Base-by-base conservation (phyloP, 2,113 vertebrate genomes). In the Neogobius melanostomus region DNA sequence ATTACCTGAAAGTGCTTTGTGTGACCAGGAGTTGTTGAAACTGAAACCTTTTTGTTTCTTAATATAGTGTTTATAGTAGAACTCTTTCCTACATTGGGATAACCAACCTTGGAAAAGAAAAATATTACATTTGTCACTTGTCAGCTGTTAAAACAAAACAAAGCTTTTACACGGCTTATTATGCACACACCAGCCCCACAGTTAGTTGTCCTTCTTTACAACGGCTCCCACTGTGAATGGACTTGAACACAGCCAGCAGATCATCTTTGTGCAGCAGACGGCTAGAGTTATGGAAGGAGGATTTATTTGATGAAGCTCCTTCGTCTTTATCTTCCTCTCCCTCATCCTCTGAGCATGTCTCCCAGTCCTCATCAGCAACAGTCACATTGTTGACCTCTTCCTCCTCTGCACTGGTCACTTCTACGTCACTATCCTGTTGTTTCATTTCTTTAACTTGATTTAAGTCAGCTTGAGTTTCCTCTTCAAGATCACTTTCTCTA, bases 1-100 rank as follows among this genome's bases (percentile, higher is more conserved):
- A 17, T 36, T 94, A 99, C 98, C 97, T 99, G 98, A 75, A 99
- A 99, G 82, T 99, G 98, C 75, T 99, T 99, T 0, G 98, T 99
- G 88, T 94, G 98, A 62, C 98, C 98, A 5, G 98, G 98, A 0
- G 97, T 99, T 43, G 96, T 95, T 57, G 98, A 99, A 56, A 99
- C 97, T 0, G 98, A 98, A 28, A 98, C 97, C 76, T 97, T 98
- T 91, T 99, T 99, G 84, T 99, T 94, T 71, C 95, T 93, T 28
- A 99, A 78, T 81, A 99, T 96, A 50, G 97, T 96, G 91, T 99
- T 99, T 90, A 99, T 98, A 7, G 96, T 98, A 0, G 97, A 98
- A 87, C 98, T 99, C 86, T 99, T 99, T 7, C 98, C 97, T 62
- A 99, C 98, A 5, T 99, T 99, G 10, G 98, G 98, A 90, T 99